Conservation (phyloP, 2,888 invertebrate genomes). For the Beris chalybata region DNA sequence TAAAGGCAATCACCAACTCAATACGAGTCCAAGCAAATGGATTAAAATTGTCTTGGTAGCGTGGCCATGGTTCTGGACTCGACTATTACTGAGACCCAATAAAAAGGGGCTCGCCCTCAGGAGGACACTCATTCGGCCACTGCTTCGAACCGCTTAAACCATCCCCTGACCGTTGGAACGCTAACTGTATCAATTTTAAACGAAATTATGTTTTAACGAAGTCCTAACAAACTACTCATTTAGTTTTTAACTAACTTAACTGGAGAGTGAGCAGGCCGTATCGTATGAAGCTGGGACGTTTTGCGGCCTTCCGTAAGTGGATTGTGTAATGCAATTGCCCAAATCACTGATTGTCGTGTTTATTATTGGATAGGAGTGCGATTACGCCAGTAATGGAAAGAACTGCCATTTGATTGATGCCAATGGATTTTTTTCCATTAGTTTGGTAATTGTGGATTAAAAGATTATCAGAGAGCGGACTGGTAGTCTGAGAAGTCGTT, state of each 20-base stretch:
- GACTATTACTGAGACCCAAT: too few species aligned
- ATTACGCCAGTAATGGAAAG: conserved; percentile 15
- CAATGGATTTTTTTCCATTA: conserved; percentile 24
- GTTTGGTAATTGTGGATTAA: conserved; percentile 28
- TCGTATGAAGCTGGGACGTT: background rate
- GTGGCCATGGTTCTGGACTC: background rate
- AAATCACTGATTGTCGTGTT: conserved; percentile 37
- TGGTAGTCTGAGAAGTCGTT: too few species aligned
- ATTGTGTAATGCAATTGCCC: conserved; percentile 41
- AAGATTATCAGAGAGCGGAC: too few species aligned
- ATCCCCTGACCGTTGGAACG: background rate
- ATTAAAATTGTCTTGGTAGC: background rate
- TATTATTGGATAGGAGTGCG: conserved; percentile 25
- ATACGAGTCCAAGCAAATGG: too few species aligned
- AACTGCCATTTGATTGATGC: conserved; percentile 8
- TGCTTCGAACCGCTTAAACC: background rate
- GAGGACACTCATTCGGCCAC: background rate
- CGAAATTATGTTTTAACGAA: conserved; percentile 40
- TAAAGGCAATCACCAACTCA: conserved; percentile 18
- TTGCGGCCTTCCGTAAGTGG: conserved; percentile 31
- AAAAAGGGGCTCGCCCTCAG: too few species aligned
- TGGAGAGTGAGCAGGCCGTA: background rate
- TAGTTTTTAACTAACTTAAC: conserved; percentile 37
- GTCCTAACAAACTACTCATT: conserved; percentile 42
- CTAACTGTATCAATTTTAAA: conserved; percentile 32